Evolutionary conservation across 53 echinoderm and acorn worm species (phyloP).

Genomic region (Crossaster papposus): DNA sequence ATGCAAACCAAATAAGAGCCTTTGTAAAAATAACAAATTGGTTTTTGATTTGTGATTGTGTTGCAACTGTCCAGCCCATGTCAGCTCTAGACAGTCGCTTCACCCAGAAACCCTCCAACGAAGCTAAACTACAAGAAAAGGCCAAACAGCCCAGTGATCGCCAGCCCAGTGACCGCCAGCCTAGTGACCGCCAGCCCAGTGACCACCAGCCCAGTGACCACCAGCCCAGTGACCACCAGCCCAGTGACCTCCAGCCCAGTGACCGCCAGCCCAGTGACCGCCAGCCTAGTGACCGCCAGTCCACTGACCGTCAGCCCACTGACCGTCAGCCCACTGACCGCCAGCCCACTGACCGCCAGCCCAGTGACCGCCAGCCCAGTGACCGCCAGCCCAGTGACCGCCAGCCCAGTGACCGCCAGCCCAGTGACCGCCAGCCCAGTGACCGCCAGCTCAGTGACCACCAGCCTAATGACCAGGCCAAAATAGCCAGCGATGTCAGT

Average conservation of each 20-base stretch:
- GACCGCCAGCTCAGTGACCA: conserved; percentile 1
- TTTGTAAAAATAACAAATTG: neutral
- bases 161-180: neutral
- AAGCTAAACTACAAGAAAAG: conserved; percentile 16
- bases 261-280: neutral
- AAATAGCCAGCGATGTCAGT: neutral
- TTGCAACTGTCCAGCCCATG: conserved; percentile 66
- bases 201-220: neutral
- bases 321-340: no score
- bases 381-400: conserved; percentile 4
- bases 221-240: neutral
- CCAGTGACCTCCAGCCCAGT: neutral
- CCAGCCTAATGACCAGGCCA: neutral
- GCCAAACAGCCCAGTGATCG: conserved; percentile 17
- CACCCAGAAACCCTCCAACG: conserved; percentile 74
- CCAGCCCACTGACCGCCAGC: no score
- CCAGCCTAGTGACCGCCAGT: neutral
- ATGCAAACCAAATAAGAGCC: no score
- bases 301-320: no score
- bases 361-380: neutral
- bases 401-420: neutral
- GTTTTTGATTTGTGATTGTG: neutral
- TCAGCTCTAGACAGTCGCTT: conserved; percentile 87
- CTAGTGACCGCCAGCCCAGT: neutral
- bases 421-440: neutral